A percentile compares a stretch with the other conserved stretches of the same genome.
Conservation (phyloP, 2,113 vertebrate species). For the Cynoglossus semilaevis region DNA sequence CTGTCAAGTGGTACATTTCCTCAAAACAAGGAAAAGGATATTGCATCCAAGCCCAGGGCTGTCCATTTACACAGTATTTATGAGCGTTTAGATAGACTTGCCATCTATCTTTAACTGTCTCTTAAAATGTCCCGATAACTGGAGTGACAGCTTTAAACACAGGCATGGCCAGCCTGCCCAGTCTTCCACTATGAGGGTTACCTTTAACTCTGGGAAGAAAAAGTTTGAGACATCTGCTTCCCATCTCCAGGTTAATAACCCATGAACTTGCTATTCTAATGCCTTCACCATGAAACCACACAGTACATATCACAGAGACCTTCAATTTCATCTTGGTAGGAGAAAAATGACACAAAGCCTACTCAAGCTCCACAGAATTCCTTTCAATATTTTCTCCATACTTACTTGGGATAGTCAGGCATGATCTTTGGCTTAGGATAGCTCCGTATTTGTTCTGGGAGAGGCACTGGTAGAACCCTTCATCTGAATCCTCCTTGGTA, state of each 20-base stretch:
- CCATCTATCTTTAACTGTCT: slow-evolving; percentile 46
- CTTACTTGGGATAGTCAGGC: slow-evolving; percentile 91
- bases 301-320: slow-evolving; percentile 16
- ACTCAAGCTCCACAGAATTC: neutral
- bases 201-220: slow-evolving; percentile 20
- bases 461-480: slow-evolving; percentile 94
- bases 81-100: slow-evolving; percentile 56
- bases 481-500: slow-evolving; percentile 82
- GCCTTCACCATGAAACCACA: slow-evolving; percentile 38
- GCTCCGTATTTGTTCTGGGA: slow-evolving; percentile 92
- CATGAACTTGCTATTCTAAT: slow-evolving; percentile 57
- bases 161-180: slow-evolving; percentile 39
- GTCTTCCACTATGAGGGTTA: slow-evolving; percentile 37
- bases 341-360: slow-evolving; percentile 9
- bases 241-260: slow-evolving; percentile 56
- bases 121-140: slow-evolving; percentile 59
- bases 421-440: slow-evolving; percentile 93
- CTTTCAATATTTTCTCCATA: slow-evolving; percentile 43
- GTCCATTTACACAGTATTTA: slow-evolving; percentile 62
- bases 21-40: slow-evolving; percentile 4
- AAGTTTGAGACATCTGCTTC: slow-evolving; percentile 50
- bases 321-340: slow-evolving; percentile 13
- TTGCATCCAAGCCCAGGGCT: neutral
- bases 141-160: slow-evolving; percentile 48
- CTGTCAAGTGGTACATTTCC: slow-evolving; percentile 33